A percentile compares a stretch with the other conserved stretches of the same genome.
Evolutionary conservation across 2,113 vertebrate genomes (phyloP).

Genomic region (Grallaria varia): DNA sequence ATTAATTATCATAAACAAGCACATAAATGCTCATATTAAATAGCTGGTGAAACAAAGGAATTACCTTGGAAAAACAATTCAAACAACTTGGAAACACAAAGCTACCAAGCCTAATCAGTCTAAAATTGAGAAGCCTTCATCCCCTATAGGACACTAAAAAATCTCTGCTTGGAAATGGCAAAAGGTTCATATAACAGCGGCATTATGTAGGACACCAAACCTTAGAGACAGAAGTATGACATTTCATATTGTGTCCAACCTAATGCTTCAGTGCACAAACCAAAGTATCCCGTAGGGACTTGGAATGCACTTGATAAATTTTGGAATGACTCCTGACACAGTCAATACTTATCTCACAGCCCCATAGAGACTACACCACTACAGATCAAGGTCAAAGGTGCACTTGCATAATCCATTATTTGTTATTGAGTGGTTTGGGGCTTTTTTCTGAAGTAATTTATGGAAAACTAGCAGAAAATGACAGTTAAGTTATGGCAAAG

Average conservation of each 20-base stretch:
- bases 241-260: conserved; percentile 47
- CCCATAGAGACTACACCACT: neutral
- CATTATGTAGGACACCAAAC: neutral
- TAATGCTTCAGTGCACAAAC: conserved; percentile 26
- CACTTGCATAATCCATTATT: conserved; percentile 20
- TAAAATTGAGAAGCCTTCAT: conserved; percentile 19
- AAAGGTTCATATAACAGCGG: neutral
- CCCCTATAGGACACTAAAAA: neutral
- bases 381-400: conserved; percentile 42
- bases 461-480: conserved; percentile 70
- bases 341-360: conserved; percentile 37
- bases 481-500: conserved; percentile 19
- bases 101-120: conserved; percentile 47
- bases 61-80: conserved; percentile 10
- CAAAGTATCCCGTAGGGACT: neutral
- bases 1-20: conserved; percentile 54
- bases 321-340: conserved; percentile 30
- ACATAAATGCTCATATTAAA: neutral
- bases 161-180: conserved; percentile 11
- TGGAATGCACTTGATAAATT: conserved; percentile 49
- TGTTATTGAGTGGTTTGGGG: conserved; percentile 27
- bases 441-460: conserved; percentile 58
- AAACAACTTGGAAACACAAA: conserved; percentile 39
- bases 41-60: conserved; percentile 30
- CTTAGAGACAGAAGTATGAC: conserved; percentile 4